Evolutionary conservation across 2,113 vertebrate species (phyloP).

Genomic region (Lepidothrix coronata): DNA sequence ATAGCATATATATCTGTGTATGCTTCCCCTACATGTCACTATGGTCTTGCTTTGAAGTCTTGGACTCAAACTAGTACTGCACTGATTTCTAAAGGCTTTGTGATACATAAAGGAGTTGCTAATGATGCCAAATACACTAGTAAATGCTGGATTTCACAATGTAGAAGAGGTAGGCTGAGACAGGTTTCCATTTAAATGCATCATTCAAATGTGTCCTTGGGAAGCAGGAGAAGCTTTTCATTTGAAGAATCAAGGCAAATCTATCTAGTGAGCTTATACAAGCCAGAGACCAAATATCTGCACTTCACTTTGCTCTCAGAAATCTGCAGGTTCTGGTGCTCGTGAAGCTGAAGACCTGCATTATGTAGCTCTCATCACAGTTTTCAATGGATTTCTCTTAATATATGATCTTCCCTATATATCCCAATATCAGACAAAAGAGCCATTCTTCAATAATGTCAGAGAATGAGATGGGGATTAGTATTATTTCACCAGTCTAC

Average conservation of each 20-base stretch:
- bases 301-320: background rate
- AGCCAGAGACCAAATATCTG: background rate
- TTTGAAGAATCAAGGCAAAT: background rate
- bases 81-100: background rate
- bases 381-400: slow-evolving; percentile 44
- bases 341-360: background rate
- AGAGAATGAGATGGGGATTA: slow-evolving; percentile 30
- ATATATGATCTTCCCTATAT: slow-evolving; percentile 40
- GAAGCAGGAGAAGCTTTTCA: background rate
- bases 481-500: slow-evolving; percentile 30
- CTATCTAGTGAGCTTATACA: background rate
- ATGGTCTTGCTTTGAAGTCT: background rate
- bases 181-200: background rate
- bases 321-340: background rate
- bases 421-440: slow-evolving; percentile 34
- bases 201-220: background rate
- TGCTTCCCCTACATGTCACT: background rate
- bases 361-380: slow-evolving; percentile 11
- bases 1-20: background rate
- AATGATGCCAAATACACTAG: background rate
- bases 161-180: background rate
- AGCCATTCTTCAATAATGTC: slow-evolving; percentile 27
- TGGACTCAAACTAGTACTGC: background rate
- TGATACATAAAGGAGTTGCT: background rate
- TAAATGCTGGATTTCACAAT: background rate